phyloP scores from a whole-genome alignment of 1,140 invertebrate genomes.

The Sipha flava region DNA sequence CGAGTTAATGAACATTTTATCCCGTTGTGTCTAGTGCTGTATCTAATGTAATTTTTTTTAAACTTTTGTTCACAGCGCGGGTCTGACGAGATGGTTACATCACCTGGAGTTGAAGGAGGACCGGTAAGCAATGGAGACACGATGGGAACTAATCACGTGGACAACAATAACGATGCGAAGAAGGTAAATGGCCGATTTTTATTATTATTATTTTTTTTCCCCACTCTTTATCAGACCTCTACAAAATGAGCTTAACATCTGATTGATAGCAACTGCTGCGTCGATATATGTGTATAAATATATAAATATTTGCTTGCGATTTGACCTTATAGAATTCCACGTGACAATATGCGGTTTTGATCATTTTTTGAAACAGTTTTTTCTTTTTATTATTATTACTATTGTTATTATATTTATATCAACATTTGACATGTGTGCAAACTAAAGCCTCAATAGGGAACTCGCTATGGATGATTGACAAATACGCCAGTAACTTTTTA shows the following conservation, averaged over 20 bases:
- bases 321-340: no score
- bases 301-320: no score
- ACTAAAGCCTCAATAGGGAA: neutral
- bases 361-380: no score
- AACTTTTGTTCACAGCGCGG: conserved; percentile 74
- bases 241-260: no score
- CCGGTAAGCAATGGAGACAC: conserved; percentile 87
- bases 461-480: neutral
- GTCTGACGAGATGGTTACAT: conserved; percentile 85
- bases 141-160: conserved; percentile 68
- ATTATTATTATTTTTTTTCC: neutral
- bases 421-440: neutral
- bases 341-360: no score
- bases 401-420: neutral
- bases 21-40: neutral
- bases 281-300: no score
- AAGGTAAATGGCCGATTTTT: conserved; percentile 58
- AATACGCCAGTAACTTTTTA: neutral
- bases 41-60: conserved; percentile 28
- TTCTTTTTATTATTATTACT: neutral
- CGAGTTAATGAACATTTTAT: neutral
- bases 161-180: conserved; percentile 89
- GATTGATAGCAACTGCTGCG: no score
- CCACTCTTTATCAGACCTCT: no score
- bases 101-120: conserved; percentile 59